phyloP scores from a whole-genome alignment of 2,113 vertebrate genomes.

The Gnathonemus longibarbis region DNA sequence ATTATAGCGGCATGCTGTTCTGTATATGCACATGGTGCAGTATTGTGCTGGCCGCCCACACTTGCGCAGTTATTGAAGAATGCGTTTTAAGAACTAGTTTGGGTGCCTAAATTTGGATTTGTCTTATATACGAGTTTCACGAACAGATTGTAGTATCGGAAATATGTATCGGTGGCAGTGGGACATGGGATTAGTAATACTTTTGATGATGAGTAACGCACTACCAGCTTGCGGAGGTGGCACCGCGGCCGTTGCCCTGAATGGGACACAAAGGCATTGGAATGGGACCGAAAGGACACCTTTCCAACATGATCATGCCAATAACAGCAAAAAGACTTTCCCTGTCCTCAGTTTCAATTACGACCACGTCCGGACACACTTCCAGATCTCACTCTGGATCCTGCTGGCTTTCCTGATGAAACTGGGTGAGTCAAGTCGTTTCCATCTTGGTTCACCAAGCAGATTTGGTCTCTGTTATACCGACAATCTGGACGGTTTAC shows the following conservation, averaged over 20 bases:
- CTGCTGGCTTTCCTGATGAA: slow-evolving; percentile 92
- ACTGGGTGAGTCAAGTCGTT: slow-evolving; percentile 70
- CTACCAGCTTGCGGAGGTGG: neutral
- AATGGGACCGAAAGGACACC: neutral
- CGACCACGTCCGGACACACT: slow-evolving; percentile 64
- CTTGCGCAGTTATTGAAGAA: neutral
- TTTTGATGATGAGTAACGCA: neutral
- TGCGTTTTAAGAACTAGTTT: neutral
- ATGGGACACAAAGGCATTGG: neutral
- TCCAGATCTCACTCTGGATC: slow-evolving; percentile 89
- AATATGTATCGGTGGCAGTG: neutral
- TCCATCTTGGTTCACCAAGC: neutral
- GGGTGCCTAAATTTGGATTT: neutral
- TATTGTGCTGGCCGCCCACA: neutral
- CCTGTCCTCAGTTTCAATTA: slow-evolving; percentile 79
- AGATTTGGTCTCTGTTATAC: neutral
- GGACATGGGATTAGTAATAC: neutral
- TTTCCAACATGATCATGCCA: neutral
- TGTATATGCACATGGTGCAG: neutral
- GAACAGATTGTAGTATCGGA: neutral
- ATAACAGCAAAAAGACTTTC: slow-evolving; percentile 63
- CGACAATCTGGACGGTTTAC: neutral
- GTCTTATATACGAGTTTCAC: neutral
- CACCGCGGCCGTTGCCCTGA: neutral
- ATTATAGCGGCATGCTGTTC: neutral